These are phyloP conservation scores for Aradophagus sp. DNA, from an alignment of 1,140 invertebrate species.

Conservation along the genomic window DNA sequence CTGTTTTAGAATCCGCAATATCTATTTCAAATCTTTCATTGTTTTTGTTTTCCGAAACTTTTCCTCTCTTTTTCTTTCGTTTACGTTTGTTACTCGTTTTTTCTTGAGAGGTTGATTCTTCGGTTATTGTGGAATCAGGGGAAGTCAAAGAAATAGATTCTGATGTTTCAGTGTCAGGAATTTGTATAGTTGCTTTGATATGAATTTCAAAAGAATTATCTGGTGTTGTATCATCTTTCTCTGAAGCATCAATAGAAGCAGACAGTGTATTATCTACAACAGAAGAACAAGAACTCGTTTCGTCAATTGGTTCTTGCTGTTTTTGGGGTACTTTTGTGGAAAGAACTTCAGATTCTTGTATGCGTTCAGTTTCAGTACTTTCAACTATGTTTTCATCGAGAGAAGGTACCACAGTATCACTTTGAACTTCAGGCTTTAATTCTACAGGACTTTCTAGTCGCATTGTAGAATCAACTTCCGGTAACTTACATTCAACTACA, in stretches of 20 bases:
- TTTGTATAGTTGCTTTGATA: conserved; percentile 68
- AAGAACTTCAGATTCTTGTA: background rate
- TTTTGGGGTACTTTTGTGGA: conserved; percentile 20
- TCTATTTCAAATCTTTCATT: conserved; percentile 11
- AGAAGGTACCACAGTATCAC: too few relatives aligned
- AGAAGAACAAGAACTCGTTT: conserved; percentile 21
- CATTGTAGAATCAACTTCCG: too few relatives aligned
- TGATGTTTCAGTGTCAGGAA: conserved; percentile 60
- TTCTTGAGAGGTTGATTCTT: conserved; percentile 33
- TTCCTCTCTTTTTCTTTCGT: conserved; percentile 59
- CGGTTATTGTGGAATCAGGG: conserved; percentile 56
- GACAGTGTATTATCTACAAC: conserved; percentile 16
- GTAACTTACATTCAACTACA: too few relatives aligned
- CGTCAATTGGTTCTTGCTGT: conserved; percentile 14
- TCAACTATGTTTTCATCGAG: background rate
- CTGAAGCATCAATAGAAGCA: conserved; percentile 28
- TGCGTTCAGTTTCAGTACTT: conserved; percentile 4
- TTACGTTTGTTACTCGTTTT: conserved; percentile 39
- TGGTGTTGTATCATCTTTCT: conserved; percentile 55
- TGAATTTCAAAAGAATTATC: conserved; percentile 67
- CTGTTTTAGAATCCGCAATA: background rate
- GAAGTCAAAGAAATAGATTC: conserved; percentile 54
- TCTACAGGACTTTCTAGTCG: too few relatives aligned
- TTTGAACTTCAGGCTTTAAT: too few relatives aligned
- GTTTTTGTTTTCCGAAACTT: conserved; percentile 39